Evolutionary conservation across 2,113 vertebrate genomes (phyloP).

Genomic region (Ranitomeya variabilis): DNA sequence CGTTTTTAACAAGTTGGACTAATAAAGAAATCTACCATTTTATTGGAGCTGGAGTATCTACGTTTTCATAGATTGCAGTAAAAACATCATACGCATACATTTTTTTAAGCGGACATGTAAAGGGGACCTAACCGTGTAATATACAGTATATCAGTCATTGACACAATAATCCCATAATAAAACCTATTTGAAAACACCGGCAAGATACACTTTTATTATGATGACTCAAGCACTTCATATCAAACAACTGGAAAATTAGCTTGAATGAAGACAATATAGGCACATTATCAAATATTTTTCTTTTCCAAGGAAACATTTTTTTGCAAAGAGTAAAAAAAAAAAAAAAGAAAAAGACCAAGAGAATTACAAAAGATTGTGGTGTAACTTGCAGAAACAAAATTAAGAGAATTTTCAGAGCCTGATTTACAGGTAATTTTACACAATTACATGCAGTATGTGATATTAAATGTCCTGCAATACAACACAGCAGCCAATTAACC

Average conservation of each 20-base stretch:
- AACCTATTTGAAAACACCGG: neutral
- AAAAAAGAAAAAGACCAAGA: neutral
- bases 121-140: neutral
- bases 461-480: neutral
- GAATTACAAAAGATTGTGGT: neutral
- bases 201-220: neutral
- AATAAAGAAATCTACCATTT: no score
- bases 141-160: neutral
- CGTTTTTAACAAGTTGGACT: no score
- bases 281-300: neutral
- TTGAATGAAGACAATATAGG: neutral
- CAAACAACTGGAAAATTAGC: neutral
- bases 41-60: no score
- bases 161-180: neutral
- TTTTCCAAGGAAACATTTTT: neutral
- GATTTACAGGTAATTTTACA: neutral
- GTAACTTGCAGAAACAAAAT: neutral
- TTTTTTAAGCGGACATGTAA: no score
- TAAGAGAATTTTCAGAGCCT: neutral
- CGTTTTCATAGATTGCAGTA: no score
- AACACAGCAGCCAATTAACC: neutral
- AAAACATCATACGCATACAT: no score
- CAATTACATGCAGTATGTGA: neutral
- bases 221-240: neutral
- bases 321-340: neutral